Conservation (phyloP, 2,888 invertebrate genomes). For the Andrena fulva region DNA sequence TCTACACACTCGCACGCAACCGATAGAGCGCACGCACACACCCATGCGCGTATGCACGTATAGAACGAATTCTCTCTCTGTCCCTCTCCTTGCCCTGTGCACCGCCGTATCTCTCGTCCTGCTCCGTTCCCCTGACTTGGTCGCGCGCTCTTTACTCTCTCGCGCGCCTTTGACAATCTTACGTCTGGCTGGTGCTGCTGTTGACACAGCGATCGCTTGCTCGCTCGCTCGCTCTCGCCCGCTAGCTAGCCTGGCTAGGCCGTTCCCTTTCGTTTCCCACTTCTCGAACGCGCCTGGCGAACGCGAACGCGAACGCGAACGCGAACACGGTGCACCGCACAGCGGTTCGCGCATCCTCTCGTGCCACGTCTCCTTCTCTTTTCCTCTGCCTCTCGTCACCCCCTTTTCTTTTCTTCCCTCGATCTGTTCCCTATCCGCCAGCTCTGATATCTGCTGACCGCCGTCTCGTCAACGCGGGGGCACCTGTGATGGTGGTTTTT, state of each 20-base stretch:
- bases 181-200: slow-evolving; percentile 59
- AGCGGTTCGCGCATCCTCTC: slow-evolving; percentile 72
- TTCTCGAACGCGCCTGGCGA: slow-evolving; percentile 59
- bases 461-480: slow-evolving; percentile 50
- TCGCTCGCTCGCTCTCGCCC: slow-evolving; percentile 33
- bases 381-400: slow-evolving; percentile 47
- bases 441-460: slow-evolving; percentile 31
- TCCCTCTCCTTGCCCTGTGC: slow-evolving; percentile 10
- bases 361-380: slow-evolving; percentile 74
- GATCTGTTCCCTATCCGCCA: slow-evolving; percentile 34
- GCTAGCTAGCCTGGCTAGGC: slow-evolving; percentile 43
- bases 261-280: slow-evolving; percentile 69
- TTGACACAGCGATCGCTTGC: slow-evolving; percentile 65
- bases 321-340: slow-evolving; percentile 66
- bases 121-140: slow-evolving; percentile 6
- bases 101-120: slow-evolving; percentile 16
- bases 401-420: slow-evolving; percentile 14
- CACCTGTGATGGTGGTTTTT: slow-evolving; percentile 46
- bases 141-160: slow-evolving; percentile 37
- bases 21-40: slow-evolving; percentile 28
- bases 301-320: slow-evolving; percentile 64
- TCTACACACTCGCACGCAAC: slow-evolving; percentile 19
- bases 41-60: neutral
- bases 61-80: slow-evolving; percentile 11
- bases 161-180: slow-evolving; percentile 69